Percentiles rank a stretch among this genome's conserved stretches.
phyloP scores from a whole-genome alignment of 35 echinoderm and acorn worm genomes.

The Holothuria glaberrima region DNA sequence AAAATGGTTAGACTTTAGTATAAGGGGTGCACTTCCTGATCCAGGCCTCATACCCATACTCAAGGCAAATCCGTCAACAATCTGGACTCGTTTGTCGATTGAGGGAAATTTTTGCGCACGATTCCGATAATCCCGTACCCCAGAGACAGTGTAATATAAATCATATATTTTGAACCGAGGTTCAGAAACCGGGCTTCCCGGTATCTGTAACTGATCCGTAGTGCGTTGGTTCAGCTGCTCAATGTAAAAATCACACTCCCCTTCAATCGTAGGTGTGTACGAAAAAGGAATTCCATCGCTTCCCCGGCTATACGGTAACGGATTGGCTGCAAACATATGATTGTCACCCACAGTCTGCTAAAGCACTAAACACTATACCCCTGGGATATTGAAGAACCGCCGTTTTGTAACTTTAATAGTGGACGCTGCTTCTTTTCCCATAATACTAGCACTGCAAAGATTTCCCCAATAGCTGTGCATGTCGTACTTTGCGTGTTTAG shows the following conservation, averaged over 20 bases:
- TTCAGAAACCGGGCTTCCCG: neutral
- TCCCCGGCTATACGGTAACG: neutral
- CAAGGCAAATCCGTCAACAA: too few species aligned
- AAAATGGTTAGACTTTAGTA: neutral
- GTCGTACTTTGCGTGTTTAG: too few species aligned
- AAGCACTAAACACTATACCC: too few species aligned
- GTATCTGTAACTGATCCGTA: neutral
- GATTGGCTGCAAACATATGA: neutral
- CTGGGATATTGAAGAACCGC: too few species aligned
- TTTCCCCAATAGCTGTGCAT: too few species aligned
- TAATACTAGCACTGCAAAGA: too few species aligned
- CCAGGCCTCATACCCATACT: neutral
- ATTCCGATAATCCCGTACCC: too few species aligned
- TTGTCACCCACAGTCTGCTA: constrained; percentile 2
- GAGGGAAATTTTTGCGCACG: neutral
- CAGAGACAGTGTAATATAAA: neutral
- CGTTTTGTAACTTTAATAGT: too few species aligned
- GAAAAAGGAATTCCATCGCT: neutral
- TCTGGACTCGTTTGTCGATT: neutral
- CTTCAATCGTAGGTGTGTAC: constrained; percentile 18
- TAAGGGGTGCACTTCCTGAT: neutral
- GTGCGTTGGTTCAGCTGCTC: neutral
- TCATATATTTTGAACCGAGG: neutral
- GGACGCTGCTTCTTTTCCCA: too few species aligned
- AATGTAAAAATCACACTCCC: neutral